Evolutionary conservation across 1,140 invertebrate genomes (phyloP).

Genomic region (Bombus impatiens): DNA sequence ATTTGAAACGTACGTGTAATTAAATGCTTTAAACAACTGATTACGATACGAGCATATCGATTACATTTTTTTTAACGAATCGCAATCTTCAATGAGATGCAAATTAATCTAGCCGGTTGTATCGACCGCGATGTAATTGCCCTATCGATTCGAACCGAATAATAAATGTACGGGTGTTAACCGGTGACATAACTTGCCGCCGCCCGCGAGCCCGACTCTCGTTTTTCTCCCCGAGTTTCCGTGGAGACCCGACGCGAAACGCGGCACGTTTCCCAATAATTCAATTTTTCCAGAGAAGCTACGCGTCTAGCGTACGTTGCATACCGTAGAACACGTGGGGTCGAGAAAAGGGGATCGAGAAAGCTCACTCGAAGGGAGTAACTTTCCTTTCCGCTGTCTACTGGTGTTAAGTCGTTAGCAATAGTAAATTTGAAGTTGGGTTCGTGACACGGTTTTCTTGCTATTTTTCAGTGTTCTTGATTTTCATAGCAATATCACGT

Average conservation of each 20-base stretch:
- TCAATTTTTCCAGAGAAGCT: slow-evolving; percentile 37
- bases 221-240: neutral
- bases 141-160: slow-evolving; percentile 19
- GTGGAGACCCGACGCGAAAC: slow-evolving; percentile 20
- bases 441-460: too few relatives aligned
- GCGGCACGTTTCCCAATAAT: slow-evolving; percentile 44
- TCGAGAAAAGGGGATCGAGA: neutral
- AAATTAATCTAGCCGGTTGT: slow-evolving; percentile 11
- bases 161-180: slow-evolving; percentile 24
- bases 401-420: neutral
- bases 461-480: neutral
- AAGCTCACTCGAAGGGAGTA: neutral
- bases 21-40: too few relatives aligned
- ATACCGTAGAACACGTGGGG: neutral
- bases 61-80: too few relatives aligned
- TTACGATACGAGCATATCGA: too few relatives aligned
- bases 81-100: too few relatives aligned
- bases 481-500: neutral
- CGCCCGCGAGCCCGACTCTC: neutral
- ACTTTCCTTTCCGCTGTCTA: neutral
- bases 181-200: neutral
- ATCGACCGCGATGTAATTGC: slow-evolving; percentile 38
- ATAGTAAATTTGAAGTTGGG: neutral
- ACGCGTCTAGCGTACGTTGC: slow-evolving; percentile 31
- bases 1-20: too few relatives aligned